Base-by-base conservation (phyloP, 2,113 vertebrate genomes). In the Peromyscus maniculatus region DNA sequence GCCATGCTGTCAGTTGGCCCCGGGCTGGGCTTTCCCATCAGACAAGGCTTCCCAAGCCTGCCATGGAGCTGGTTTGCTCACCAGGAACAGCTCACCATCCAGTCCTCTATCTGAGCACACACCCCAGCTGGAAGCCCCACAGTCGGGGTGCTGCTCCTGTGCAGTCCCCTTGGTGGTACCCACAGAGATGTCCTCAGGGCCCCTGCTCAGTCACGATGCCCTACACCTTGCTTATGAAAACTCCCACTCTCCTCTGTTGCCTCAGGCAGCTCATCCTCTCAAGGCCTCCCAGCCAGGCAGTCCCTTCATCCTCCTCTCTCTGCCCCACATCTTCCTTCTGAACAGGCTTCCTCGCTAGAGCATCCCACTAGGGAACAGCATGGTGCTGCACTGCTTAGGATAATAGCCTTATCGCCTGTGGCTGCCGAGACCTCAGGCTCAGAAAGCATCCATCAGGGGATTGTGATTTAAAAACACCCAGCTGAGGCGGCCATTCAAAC, bases 261-360 rank as follows among this genome's bases (percentile, higher is more conserved):
- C 64, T 22, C 12, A 39, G 46, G 57, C 19, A 15, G 69, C 46
- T 24, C 3, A 1, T 36, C 55, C 13, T 55, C n/a, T 24, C 28
- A 21, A 26, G 33, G 13, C 19, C 39, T 26, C 74, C 88, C 75
- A 33, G 52, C 21, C 17, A 31, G 39, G 39, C n/a, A 52, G 46
- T 57, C 26, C 59, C 3, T 62, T n/a, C 0, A 5, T 9, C 33
- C 24, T 71, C 16, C 24, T 39, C 19, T 57, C 22, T 57, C 72
- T 52, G 6, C 9, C 33, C 15, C 36, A 43, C 7, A 36, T 46
- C 33, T 24, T 21, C 5, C 1, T 39, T 26, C 2, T 0, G 0
- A 88, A 39, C 59, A 66, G 57, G 52, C 64, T 64, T 59, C 79
- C 39, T 7, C 22, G 7, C 55, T 39, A 31, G 7, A 52, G 49